Base-by-base conservation (phyloP, 2,113 vertebrate species). In the Monopterus albus region DNA sequence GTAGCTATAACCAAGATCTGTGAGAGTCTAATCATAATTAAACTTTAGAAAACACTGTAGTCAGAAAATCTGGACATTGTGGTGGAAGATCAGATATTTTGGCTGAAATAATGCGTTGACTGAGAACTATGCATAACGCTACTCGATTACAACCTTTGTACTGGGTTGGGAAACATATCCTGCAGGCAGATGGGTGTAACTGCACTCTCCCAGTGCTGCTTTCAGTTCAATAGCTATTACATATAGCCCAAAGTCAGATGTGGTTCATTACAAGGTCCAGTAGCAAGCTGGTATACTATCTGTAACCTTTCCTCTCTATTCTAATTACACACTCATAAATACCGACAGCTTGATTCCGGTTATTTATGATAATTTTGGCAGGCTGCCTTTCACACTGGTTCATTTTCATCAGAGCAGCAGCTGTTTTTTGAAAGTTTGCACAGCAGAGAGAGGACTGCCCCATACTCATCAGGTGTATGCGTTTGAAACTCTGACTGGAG, bases 231-330 rank as follows among this genome's bases (percentile, higher is more conserved):
- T 67, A 25, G n/a, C n/a, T n/a, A n/a, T n/a, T n/a, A n/a, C n/a
- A n/a, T n/a, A n/a, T n/a, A n/a, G n/a, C n/a, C n/a, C n/a, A n/a
- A n/a, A 31, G 72, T 73, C 63, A 51, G 20, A 52, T 49, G 66
- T 23, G 46, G 81, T 23, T 79, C 71, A 58, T 77, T 75, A 75
- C 38, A 55, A 43, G 31, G 26, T 46, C 46, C 31, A 52, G 68
- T 73, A 81, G 46, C 53, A 53, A 75, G 45, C 43, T 46, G 39
- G 50, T 59, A 17, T 52, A 45, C 47, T 46, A 33, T 68, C 64
- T 51, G 10, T 49, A 58, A 72, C 53, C 57, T 65, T 51, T 69
- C 9, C 14, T 55, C 18, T 36, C 23, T 57, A 1, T 28, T 51
- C 17, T 62, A 47, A 66, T 70, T 46, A 21, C 13, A 40, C 31